These are phyloP conservation scores for Prunella himalayana DNA, from an alignment of 2,113 vertebrate genomes.

Conservation along the genomic window DNA sequence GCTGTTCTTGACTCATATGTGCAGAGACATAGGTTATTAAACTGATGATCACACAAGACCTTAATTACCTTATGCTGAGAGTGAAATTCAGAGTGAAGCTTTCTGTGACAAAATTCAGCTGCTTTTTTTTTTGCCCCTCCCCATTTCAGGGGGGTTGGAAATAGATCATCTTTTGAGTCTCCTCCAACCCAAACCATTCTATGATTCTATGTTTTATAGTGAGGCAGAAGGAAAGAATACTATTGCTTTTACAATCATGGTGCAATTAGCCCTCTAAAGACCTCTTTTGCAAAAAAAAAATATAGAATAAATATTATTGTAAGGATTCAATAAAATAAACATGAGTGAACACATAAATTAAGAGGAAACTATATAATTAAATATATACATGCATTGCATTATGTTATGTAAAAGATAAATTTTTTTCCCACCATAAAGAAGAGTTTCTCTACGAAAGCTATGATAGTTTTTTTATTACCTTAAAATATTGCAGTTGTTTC, in stretches of 20 bases:
- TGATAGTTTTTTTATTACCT: slow-evolving; percentile 82
- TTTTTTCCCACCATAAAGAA: slow-evolving; percentile 63
- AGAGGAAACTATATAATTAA: slow-evolving; percentile 34
- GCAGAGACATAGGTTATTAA: background rate
- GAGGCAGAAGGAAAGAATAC: background rate
- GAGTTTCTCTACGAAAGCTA: slow-evolving; percentile 56
- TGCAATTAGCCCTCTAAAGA: background rate
- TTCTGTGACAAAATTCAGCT: background rate
- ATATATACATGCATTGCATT: slow-evolving; percentile 41
- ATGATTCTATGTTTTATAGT: background rate
- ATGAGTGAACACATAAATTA: slow-evolving; percentile 31
- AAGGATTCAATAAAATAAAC: slow-evolving; percentile 9
- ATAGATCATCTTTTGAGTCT: background rate
- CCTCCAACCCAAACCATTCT: background rate
- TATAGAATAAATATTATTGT: background rate
- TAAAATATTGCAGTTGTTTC: slow-evolving; percentile 92
- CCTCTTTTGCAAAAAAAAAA: background rate
- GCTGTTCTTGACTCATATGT: background rate
- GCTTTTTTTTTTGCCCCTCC: background rate
- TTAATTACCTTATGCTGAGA: background rate
- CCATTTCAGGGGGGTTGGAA: background rate
- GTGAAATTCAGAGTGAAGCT: background rate
- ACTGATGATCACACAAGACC: background rate
- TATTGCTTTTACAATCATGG: background rate
- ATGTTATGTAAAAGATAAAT: slow-evolving; percentile 52